Base-by-base conservation (phyloP, 2,888 invertebrate species). In the Timema cristinae region DNA sequence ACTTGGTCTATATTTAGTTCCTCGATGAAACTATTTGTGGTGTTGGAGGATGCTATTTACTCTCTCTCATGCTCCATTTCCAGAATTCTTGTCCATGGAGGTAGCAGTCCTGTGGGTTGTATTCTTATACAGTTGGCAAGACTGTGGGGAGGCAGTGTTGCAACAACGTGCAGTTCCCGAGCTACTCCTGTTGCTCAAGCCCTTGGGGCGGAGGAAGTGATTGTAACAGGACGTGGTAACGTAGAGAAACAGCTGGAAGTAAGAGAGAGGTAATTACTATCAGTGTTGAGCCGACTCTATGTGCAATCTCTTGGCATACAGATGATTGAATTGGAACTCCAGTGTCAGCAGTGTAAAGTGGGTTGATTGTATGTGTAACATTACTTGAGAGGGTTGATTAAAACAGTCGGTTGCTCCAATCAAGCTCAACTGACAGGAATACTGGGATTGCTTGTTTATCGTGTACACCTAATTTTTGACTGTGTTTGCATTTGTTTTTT, bases 101-200 rank as follows among this genome's bases (percentile, higher is more conserved):
- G 86, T 67, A 86, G 85, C 76, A 86, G 86, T 47, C 85, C 88
- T 10, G 84, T 86, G 7, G 88, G 88, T 56, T 86, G 87, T 78
- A 83, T 88, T 67, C 80, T 88, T 66, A 84, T 85, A 66, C 89
- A 89, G 80, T 78, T 89, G 67, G 80, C 86, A 49, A 84, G 84
- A 75, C 78, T 84, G 66, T 88, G 87, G 86, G 86, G 86, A 47
- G 86, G 86, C 61, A 80, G 84, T 73, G 83, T 88, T 13, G 85
- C 86, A 2, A 83, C 86, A 2, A 84, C 86, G 11, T 86, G 86
- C 75, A 83, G 81, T 77, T 79, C 82, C 69, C 80, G 86, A 73
- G 86, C 86, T 8, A 79, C 83, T n/a, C 84, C 85, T 8, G 84
- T 87, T n/a, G 84, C 84, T 50, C 83, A 82, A 79, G 87, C 87